These are phyloP conservation scores for Chydorus sphaericus DNA, from an alignment of 2,888 invertebrate genomes.

Conservation along the genomic window DNA sequence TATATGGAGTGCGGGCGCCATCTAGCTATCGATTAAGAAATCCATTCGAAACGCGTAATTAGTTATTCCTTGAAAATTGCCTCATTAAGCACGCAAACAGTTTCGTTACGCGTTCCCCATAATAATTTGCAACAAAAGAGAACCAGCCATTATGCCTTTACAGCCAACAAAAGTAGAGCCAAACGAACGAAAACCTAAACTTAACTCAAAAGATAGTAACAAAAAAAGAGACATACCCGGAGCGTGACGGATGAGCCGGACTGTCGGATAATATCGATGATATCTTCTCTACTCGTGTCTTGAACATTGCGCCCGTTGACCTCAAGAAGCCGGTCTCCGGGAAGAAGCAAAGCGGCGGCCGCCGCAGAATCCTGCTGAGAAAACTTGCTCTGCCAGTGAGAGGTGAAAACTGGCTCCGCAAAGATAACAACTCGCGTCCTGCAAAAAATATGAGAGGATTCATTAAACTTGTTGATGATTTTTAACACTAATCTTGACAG, in stretches of 20 bases:
- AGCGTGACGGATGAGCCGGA: slow-evolving; percentile 67
- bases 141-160: no score
- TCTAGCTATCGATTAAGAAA: no score
- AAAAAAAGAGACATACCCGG: slow-evolving; percentile 41
- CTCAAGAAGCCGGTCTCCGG: slow-evolving; percentile 86
- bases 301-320: slow-evolving; percentile 77
- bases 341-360: slow-evolving; percentile 63
- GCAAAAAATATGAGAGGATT: background rate
- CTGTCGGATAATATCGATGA: slow-evolving; percentile 82
- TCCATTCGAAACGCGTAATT: no score
- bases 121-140: no score
- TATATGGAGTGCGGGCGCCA: no score
- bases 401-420: slow-evolving; percentile 71
- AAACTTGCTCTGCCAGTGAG: slow-evolving; percentile 37
- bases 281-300: slow-evolving; percentile 70
- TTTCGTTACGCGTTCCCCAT: no score
- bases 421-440: slow-evolving; percentile 66
- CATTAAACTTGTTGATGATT: no score
- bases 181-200: background rate
- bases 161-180: background rate
- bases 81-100: no score
- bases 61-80: no score
- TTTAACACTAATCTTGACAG: background rate
- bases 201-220: background rate
- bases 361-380: background rate